Evolutionary conservation across 2,888 invertebrate species (phyloP), one percentile per base, ranked within the genome.

Genomic region (Zele albiditarsus): DNA sequence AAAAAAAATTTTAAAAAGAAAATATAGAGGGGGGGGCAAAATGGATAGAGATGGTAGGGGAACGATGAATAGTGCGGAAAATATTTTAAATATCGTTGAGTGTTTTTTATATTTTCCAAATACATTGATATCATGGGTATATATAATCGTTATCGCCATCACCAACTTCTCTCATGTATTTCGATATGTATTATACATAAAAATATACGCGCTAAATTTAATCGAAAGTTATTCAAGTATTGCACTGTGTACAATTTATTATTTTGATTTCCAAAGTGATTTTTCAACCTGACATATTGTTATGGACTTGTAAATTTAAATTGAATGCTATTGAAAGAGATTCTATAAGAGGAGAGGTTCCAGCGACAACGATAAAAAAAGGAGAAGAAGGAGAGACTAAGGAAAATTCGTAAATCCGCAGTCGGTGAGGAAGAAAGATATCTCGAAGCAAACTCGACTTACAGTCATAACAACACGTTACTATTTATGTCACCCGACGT

Each of bases 101-200:
- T 78, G 67, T 79, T 78, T 77, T 74, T 71, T 31, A 31, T 31
- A 6, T 31, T 31, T 2, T 31, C 31, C 53, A 67, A 79, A 73
- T 76, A 58, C 77, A 78, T 77, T 71, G 77, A 71, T 78, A 73
- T 71, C 60, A 74, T 65, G 65, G 70, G 5, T 20, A 20, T 53
- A 58, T 76, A 77, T 66, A 80, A 77, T 77, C 79, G 77, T 77
- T 81, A 81, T 79, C 80, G 67, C 42, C 20, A 0, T 6, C n/a
- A 53, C 6, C 16, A n/a, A 20, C 6, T 8, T 20, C n/a, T 20
- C 20, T 53, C 6, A 8, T 8, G 53, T 20, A n/a, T 23, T 3
- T 20, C 53, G 5, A 20, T 2, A 23, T 5, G 53, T 20, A 2
- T 23, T 2, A 20, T 53, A 53, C 23, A 53, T 0, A 27, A 27